These are phyloP conservation scores for Archips xylosteana DNA, from an alignment of 2,888 invertebrate genomes.

Conservation along the genomic window DNA sequence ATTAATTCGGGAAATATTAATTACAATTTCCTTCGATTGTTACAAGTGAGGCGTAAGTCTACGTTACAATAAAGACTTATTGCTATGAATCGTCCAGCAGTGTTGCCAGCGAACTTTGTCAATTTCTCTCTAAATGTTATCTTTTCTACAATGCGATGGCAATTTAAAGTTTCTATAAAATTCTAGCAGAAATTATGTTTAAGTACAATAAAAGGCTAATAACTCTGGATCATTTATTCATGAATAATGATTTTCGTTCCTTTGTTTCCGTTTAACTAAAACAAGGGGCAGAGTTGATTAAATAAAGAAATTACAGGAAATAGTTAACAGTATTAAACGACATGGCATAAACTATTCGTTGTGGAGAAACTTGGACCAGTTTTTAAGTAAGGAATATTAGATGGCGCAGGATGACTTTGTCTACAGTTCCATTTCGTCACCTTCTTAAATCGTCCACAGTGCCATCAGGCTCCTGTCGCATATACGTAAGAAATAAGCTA, in stretches of 20 bases:
- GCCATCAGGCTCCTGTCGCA: no score
- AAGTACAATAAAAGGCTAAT: constrained; percentile 52
- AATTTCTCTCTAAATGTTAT: constrained; percentile 51
- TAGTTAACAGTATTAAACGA: neutral
- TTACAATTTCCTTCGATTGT: constrained; percentile 63
- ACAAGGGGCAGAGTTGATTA: neutral
- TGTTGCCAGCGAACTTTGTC: constrained; percentile 55
- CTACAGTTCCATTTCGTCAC: no score
- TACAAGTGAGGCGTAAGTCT: constrained; percentile 60
- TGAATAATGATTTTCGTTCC: constrained; percentile 4
- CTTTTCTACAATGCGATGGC: constrained; percentile 58
- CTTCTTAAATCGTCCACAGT: no score
- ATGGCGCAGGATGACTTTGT: no score
- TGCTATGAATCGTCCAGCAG: constrained; percentile 60
- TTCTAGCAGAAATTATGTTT: constrained; percentile 45
- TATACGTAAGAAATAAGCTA: no score
- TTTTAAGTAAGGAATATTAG: constrained; percentile 3
- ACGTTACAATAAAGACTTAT: constrained; percentile 63
- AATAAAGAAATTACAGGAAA: constrained; percentile 17
- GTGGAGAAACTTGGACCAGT: constrained; percentile 39
- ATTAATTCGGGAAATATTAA: constrained; percentile 73
- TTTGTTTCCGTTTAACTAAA: constrained; percentile 21
- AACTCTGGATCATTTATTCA: constrained; percentile 17
- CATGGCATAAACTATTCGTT: constrained; percentile 38
- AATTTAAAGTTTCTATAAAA: constrained; percentile 35